Conservation (phyloP, 2,113 vertebrate genomes). For the Acrocephalus kingi region DNA sequence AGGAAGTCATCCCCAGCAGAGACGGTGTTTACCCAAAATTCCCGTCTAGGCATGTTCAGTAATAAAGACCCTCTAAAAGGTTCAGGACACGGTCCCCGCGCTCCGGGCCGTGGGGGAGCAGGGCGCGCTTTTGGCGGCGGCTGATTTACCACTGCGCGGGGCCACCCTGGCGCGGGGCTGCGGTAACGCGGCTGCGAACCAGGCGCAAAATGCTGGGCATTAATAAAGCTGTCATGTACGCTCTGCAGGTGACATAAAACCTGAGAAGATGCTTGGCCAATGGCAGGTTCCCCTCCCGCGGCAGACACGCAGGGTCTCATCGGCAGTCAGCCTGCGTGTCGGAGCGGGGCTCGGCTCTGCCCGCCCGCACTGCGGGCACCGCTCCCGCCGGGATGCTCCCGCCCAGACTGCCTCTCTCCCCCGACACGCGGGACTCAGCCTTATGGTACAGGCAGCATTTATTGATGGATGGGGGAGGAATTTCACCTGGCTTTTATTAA, state of each 20-base stretch:
- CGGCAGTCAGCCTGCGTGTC: background rate
- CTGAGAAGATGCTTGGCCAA: background rate
- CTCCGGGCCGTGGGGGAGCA: background rate
- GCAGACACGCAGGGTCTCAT: background rate
- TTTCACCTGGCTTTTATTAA: slow-evolving; percentile 14
- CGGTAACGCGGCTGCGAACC: background rate
- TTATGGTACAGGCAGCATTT: background rate
- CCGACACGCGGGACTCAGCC: background rate
- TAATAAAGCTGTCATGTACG: slow-evolving; percentile 1
- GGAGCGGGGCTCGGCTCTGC: background rate
- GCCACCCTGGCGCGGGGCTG: background rate
- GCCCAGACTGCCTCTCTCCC: background rate
- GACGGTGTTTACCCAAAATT: background rate
- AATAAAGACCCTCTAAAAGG: background rate
- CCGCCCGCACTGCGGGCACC: background rate
- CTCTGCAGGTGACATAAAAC: slow-evolving; percentile 35
- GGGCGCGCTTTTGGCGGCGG: accelerated
- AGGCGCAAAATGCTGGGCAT: background rate
- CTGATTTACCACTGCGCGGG: accelerated
- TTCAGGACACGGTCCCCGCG: background rate
- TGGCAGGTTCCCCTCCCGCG: background rate
- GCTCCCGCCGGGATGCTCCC: background rate
- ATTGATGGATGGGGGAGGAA: background rate
- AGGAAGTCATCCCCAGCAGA: background rate
- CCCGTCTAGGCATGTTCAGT: accelerated